Conservation (phyloP, 2,888 invertebrate genomes). For the Lagria hirta region DNA sequence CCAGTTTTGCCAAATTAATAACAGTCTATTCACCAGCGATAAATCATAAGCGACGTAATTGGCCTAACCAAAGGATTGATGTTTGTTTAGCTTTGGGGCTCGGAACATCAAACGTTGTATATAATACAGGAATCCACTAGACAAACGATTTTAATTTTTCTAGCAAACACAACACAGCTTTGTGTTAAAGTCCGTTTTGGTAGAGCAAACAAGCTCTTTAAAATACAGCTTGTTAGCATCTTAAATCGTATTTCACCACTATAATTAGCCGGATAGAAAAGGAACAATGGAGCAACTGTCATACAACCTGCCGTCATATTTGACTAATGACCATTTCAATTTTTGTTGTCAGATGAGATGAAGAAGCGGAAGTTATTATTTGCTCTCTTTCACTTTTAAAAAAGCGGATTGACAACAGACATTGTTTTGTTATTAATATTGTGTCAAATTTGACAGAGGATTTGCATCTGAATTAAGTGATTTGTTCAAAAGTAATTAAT, state of each 20-base stretch:
- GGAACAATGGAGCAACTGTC: conserved; percentile 2
- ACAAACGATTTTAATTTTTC: conserved; percentile 34
- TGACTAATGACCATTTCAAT: conserved; percentile 7
- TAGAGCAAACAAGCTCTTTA: conserved; percentile 17
- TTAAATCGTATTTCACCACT: conserved; percentile 10
- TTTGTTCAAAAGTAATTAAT: conserved; percentile 2
- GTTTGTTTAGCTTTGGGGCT: conserved; percentile 24
- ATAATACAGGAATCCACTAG: conserved; percentile 29
- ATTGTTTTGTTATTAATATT: no score
- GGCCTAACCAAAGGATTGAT: conserved; percentile 35
- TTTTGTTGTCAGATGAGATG: conserved; percentile 2
- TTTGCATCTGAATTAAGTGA: conserved; percentile 5
- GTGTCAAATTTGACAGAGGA: no score
- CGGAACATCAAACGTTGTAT: conserved; percentile 33
- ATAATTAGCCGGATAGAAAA: conserved; percentile 7
- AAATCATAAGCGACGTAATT: conserved; percentile 42
- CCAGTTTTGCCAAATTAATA: conserved; percentile 37
- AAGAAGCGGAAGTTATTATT: no score
- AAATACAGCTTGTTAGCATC: conserved; percentile 13
- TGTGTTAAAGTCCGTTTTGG: conserved; percentile 33
- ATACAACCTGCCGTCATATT: conserved; percentile 3
- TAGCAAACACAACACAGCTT: conserved; percentile 32
- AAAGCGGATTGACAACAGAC: no score
- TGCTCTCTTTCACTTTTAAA: no score
- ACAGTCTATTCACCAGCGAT: conserved; percentile 40